Evolutionary conservation across 1,140 invertebrate species (phyloP).

Genomic region (Diabrotica undecimpunctata): DNA sequence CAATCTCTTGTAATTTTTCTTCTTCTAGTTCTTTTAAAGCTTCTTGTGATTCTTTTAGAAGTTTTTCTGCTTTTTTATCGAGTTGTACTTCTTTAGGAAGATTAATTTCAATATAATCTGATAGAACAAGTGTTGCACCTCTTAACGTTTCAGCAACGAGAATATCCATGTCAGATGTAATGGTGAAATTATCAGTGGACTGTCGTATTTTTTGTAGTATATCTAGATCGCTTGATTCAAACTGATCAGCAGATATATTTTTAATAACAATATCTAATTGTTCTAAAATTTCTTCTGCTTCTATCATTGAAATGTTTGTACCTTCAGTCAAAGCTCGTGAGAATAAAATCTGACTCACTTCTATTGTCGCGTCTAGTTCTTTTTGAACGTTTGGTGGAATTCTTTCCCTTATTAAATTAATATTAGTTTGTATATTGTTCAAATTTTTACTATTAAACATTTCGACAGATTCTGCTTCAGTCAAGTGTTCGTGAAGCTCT

Average conservation of each 20-base stretch:
- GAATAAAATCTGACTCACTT: conserved; percentile 6
- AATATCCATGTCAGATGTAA: neutral
- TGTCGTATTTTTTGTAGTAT: neutral
- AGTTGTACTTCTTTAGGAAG: too few relatives aligned
- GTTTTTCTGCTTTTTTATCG: too few relatives aligned
- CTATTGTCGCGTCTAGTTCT: conserved; percentile 4
- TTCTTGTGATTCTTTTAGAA: too few relatives aligned
- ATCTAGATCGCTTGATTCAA: neutral
- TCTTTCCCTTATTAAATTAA: neutral
- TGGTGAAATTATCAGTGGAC: neutral
- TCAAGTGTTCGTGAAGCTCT: neutral
- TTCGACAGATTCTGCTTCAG: neutral
- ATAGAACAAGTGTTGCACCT: neutral
- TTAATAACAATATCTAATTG: neutral
- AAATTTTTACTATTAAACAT: neutral
- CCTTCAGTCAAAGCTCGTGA: neutral
- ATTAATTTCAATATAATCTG: neutral
- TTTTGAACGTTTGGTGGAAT: neutral
- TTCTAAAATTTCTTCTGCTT: conserved; percentile 4
- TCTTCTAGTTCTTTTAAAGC: too few relatives aligned
- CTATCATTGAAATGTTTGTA: neutral
- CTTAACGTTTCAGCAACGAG: neutral
- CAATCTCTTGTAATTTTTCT: too few relatives aligned
- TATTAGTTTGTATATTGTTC: neutral
- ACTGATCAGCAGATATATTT: neutral